These are phyloP conservation scores for Akabosia matsudoensis DNA, from an alignment of 1,140 invertebrate species.

Conservation along the genomic window DNA sequence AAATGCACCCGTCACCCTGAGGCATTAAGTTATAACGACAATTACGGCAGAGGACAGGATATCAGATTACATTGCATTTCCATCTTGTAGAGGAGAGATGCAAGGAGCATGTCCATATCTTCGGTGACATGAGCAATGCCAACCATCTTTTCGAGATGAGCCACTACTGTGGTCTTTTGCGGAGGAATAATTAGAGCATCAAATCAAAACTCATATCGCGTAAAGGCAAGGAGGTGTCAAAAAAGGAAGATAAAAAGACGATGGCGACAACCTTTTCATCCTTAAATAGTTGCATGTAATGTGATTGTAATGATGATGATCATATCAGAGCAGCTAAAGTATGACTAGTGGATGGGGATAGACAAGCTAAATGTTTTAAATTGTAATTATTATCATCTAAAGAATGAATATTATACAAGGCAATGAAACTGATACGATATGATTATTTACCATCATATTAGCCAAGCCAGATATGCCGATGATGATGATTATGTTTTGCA, in stretches of 20 bases:
- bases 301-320: not conserved
- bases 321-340: not conserved
- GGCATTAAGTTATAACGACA: not conserved
- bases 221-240: not conserved
- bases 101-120: too few species aligned
- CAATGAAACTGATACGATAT: slow-evolving; percentile 3
- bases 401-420: not conserved
- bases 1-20: not conserved
- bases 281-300: slow-evolving; percentile 9
- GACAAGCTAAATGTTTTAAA: not conserved
- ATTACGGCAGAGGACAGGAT: too few species aligned
- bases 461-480: not conserved
- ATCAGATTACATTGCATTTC: not conserved
- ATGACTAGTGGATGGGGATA: not conserved
- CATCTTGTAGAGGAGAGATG: too few species aligned
- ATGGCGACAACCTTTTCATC: slow-evolving; percentile 15
- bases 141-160: too few species aligned
- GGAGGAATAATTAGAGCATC: too few species aligned
- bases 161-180: too few species aligned
- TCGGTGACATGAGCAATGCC: not conserved
- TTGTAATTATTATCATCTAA: slow-evolving; percentile 15
- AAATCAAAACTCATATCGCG: too few species aligned
- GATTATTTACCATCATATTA: not conserved
- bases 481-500: not conserved
- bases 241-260: slow-evolving; percentile 17